phyloP scores from a whole-genome alignment of 2,113 vertebrate genomes.

The Tiliqua scincoides region DNA sequence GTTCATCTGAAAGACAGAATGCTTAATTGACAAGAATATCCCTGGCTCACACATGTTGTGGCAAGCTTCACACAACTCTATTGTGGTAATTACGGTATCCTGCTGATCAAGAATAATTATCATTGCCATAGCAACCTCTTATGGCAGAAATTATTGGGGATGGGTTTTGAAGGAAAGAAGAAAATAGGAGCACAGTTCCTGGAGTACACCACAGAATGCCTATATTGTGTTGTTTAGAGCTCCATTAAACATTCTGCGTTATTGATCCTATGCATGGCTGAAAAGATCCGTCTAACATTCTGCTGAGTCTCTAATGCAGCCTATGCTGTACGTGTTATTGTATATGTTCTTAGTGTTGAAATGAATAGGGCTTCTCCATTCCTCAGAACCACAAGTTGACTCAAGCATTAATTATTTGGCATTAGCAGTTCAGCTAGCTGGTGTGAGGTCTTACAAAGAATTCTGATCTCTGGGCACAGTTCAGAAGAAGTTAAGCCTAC shows the following conservation, averaged over 20 bases:
- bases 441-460: conserved; percentile 18
- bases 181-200: not conserved
- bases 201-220: not conserved
- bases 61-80: conserved; percentile 66
- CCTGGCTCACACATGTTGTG: conserved; percentile 64
- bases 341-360: not conserved
- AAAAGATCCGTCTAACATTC: not conserved
- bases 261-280: not conserved
- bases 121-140: conserved; percentile 67
- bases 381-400: conserved; percentile 18
- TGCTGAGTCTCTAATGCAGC: not conserved
- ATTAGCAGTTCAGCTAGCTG: not conserved
- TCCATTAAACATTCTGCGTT: not conserved
- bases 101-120: conserved; percentile 73
- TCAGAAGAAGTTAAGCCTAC: conserved; percentile 21
- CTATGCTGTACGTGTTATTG: not conserved
- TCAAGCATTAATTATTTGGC: conserved; percentile 26
- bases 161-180: conserved; percentile 14
- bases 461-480: conserved; percentile 8
- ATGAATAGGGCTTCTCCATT: not conserved
- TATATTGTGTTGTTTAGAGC: not conserved
- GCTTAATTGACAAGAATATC: conserved; percentile 55
- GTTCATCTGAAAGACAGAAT: conserved; percentile 50
- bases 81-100: conserved; percentile 71
- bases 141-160: conserved; percentile 28